Conservation (phyloP, 2,113 vertebrate genomes). For the Cynocephalus volans region DNA sequence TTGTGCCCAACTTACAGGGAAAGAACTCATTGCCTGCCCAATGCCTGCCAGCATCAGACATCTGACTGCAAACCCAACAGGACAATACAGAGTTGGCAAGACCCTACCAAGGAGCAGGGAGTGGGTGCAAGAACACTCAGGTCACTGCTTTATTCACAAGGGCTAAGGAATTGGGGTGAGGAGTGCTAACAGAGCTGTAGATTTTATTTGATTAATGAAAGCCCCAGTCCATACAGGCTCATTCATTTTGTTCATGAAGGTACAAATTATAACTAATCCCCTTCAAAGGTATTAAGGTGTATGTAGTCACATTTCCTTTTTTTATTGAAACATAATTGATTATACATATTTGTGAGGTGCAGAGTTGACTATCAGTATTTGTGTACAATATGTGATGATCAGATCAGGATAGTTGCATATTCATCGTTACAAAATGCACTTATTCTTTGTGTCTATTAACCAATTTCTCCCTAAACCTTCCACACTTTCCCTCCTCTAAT, state of each 20-base stretch:
- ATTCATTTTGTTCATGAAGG: slow-evolving; percentile 3
- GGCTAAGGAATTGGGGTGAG: background rate
- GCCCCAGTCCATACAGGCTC: background rate
- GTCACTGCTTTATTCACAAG: slow-evolving; percentile 57
- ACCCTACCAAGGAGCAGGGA: slow-evolving; percentile 49
- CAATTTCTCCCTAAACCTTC: no score
- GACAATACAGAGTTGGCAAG: slow-evolving; percentile 73
- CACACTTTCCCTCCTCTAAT: no score
- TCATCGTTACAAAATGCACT: no score
- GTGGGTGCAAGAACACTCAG: slow-evolving; percentile 29
- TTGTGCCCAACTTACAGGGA: slow-evolving; percentile 77
- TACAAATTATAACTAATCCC: slow-evolving; percentile 7
- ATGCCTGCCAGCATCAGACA: slow-evolving; percentile 74
- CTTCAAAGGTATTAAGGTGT: background rate
- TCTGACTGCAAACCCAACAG: slow-evolving; percentile 63
- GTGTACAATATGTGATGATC: no score
- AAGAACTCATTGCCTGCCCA: slow-evolving; percentile 73
- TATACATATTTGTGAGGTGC: no score
- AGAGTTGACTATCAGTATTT: no score
- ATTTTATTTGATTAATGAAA: slow-evolving; percentile 42
- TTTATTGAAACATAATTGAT: no score
- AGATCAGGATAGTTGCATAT: no score
- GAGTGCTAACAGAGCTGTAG: background rate
- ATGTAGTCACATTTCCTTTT: slow-evolving; percentile 8
- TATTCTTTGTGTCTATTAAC: no score